These are phyloP conservation scores for Agraylea sexmaculata DNA, from an alignment of 1,140 invertebrate genomes.

Conservation along the genomic window DNA sequence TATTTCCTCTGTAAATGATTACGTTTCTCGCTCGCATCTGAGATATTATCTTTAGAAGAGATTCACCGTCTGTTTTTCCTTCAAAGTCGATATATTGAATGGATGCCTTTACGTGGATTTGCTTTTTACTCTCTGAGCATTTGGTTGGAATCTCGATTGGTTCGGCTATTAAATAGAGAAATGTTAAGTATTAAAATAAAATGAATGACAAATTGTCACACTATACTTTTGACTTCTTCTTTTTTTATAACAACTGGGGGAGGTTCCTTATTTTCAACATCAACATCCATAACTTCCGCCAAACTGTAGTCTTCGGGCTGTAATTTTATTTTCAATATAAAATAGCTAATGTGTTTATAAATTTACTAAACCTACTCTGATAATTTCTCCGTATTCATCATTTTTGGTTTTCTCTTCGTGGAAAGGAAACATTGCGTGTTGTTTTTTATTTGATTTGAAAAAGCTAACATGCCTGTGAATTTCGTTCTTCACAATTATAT, in stretches of 20 bases:
- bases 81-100: constrained; percentile 97
- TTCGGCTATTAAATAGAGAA: constrained; percentile 35
- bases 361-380: constrained; percentile 41
- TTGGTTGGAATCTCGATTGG: constrained; percentile 76
- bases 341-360: too few relatives aligned
- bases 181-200: constrained; percentile 13
- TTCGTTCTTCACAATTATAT: constrained; percentile 79
- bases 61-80: constrained; percentile 94
- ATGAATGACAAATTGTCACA: constrained; percentile 5
- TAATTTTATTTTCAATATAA: constrained; percentile 4
- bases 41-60: constrained; percentile 80
- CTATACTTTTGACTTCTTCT: constrained; percentile 38
- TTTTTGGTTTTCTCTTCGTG: constrained; percentile 82
- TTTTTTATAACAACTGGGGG: constrained; percentile 44
- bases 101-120: constrained; percentile 70
- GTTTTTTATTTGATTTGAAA: constrained; percentile 87
- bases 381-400: constrained; percentile 93
- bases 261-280: constrained; percentile 68
- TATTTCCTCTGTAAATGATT: constrained; percentile 36
- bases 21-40: constrained; percentile 79
- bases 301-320: constrained; percentile 80
- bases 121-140: constrained; percentile 65
- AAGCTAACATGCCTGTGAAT: constrained; percentile 57
- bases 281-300: constrained; percentile 50
- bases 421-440: constrained; percentile 94